phyloP scores from a whole-genome alignment of 2,888 invertebrate species.

The Ophion obscuratus region DNA sequence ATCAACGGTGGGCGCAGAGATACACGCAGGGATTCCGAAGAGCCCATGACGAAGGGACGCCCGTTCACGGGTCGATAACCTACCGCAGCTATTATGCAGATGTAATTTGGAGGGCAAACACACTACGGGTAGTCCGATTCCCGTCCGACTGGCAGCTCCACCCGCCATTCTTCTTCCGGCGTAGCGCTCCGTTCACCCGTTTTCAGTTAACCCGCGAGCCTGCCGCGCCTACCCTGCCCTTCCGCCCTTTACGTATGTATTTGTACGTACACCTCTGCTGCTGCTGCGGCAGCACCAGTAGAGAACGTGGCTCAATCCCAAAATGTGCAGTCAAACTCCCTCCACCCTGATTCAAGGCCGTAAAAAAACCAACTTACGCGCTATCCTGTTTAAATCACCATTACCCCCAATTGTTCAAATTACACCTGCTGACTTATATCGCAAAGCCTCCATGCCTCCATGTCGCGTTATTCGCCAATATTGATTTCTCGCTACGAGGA shows the following conservation, averaged over 20 bases:
- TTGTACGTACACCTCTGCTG: not conserved
- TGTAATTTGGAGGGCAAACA: slow-evolving; percentile 81
- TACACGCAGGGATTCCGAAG: slow-evolving; percentile 68
- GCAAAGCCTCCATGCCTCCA: not conserved
- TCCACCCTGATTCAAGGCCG: slow-evolving; percentile 33
- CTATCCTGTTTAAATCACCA: slow-evolving; percentile 11
- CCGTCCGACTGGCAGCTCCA: slow-evolving; percentile 73
- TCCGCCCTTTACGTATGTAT: slow-evolving; percentile 37
- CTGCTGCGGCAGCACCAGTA: slow-evolving; percentile 35
- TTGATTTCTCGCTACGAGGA: not conserved
- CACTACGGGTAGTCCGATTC: slow-evolving; percentile 74
- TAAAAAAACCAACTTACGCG: slow-evolving; percentile 28
- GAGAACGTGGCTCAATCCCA: slow-evolving; percentile 45
- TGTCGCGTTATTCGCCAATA: not conserved
- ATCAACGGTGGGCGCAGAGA: slow-evolving; percentile 51
- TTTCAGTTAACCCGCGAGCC: slow-evolving; percentile 68
- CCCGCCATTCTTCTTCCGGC: slow-evolving; percentile 72
- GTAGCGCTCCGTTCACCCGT: slow-evolving; percentile 65
- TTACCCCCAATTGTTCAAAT: not conserved
- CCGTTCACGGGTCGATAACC: slow-evolving; percentile 78
- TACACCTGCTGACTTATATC: not conserved
- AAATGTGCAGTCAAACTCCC: slow-evolving; percentile 37
- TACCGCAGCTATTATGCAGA: slow-evolving; percentile 80
- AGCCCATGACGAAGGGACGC: slow-evolving; percentile 77
- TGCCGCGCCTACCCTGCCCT: slow-evolving; percentile 47